phyloP scores from a whole-genome alignment of 2,888 invertebrate species.

The Aspidiotus rigidus region DNA sequence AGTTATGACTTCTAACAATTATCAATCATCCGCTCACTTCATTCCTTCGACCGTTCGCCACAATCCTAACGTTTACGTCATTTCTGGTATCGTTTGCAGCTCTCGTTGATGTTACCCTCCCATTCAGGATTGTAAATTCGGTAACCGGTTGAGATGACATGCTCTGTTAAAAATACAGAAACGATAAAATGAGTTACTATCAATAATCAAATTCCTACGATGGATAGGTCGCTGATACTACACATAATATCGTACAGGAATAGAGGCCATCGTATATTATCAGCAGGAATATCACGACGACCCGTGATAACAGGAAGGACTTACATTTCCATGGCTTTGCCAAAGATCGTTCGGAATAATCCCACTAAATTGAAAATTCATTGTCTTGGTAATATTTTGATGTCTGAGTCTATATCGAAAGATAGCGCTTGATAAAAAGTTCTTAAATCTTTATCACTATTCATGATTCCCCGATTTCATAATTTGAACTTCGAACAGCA shows the following conservation, averaged over 20 bases:
- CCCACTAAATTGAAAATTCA: constrained; percentile 31
- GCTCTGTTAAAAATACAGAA: constrained; percentile 3
- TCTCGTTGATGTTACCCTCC: constrained; percentile 22
- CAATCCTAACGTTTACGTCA: constrained; percentile 27
- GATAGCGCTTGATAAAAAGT: too few species aligned
- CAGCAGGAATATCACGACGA: too few species aligned
- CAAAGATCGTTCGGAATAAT: constrained; percentile 28
- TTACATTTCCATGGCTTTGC: constrained; percentile 28
- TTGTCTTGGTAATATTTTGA: not conserved
- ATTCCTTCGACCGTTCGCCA: constrained; percentile 24
- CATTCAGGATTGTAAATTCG: constrained; percentile 27
- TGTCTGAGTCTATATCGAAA: too few species aligned
- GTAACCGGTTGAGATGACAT: constrained; percentile 30
- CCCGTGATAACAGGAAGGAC: not conserved
- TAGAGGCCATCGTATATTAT: not conserved
- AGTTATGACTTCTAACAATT: too few species aligned
- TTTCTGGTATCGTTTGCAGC: constrained; percentile 27
- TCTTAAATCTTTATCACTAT: too few species aligned
- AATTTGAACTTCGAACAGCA: too few species aligned
- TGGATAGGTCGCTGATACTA: not conserved
- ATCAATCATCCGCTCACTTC: constrained; percentile 7
- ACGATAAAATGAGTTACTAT: not conserved
- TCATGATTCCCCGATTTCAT: too few species aligned
- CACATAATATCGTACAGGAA: not conserved
- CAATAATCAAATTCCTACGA: not conserved